Evolutionary conservation across 2,888 invertebrate genomes (phyloP).

Genomic region (Mycalesis mineus): DNA sequence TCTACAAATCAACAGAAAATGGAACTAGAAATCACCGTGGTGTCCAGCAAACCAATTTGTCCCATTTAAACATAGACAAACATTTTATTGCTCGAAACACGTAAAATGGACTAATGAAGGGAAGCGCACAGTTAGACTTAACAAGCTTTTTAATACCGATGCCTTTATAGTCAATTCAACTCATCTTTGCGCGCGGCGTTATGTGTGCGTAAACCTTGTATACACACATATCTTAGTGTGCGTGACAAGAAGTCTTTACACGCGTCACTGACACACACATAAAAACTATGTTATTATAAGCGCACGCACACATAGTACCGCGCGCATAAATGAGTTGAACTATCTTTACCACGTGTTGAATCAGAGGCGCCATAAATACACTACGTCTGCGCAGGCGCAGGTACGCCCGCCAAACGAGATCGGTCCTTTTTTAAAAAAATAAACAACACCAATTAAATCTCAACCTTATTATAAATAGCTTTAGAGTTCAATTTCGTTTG

Average conservation of each 20-base stretch:
- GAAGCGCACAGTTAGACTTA: conserved; percentile 67
- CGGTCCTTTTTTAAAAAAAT: conserved; percentile 65
- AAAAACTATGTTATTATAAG: no score
- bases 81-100: conserved; percentile 30
- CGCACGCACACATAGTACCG: no score
- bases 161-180: no score
- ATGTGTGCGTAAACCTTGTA: no score
- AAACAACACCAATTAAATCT: conserved; percentile 33
- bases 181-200: no score
- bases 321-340: no score
- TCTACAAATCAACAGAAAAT: no score
- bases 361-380: conserved; percentile 76
- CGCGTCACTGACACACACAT: no score
- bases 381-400: conserved; percentile 72
- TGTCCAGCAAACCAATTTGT: conserved; percentile 25
- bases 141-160: conserved; percentile 66
- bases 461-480: conserved; percentile 36
- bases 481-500: conserved; percentile 38
- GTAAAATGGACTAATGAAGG: conserved; percentile 52
- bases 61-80: conserved; percentile 30
- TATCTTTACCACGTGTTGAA: conserved; percentile 66
- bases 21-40: not conserved
- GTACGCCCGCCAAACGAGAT: conserved; percentile 77
- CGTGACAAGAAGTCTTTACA: no score
- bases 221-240: no score